Evolutionary conservation across 2,113 vertebrate genomes (phyloP), one percentile per base, ranked within the genome.

Genomic region (Hippoglossus stenolepis): DNA sequence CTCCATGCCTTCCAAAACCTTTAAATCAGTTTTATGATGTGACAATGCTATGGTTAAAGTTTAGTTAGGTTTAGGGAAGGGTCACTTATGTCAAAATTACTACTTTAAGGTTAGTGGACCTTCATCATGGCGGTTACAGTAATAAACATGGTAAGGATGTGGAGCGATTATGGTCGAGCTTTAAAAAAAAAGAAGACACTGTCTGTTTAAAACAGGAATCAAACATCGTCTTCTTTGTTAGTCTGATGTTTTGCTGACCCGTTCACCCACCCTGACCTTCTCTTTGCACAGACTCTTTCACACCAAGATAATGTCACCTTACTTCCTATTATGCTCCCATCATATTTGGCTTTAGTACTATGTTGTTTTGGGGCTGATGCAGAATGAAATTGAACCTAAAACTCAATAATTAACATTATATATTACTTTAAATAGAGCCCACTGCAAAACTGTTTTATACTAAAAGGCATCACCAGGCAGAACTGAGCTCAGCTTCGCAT

Each of bases 391-490:
- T 5, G 5, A 18, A 51, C 47, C 18, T 15, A 15, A 40, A 23
- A 47, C 23, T n/a, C n/a, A 57, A 10, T 4, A 70, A 61, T 66
- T 23, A 53, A 59, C 61, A 7, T 23, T 17, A 24, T 11, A 20
- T 60, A 45, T 56, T 61, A 23, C 7, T 18, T 68, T 5, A 59
- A 54, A 71, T 17, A 35, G 20, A 51, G 18, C 71, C 60, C 13
- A 64, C 56, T 54, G 35, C 31, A 56, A 56, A 28, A 35, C 35
- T 17, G 43, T 31, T 68, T 31, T 17, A 26, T 20, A 49, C 7
- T 61, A 60, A 61, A 72, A 57, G 14, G 56, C 73, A 47, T 64
- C 56, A 26, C 45, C 38, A n/a, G 6, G 38, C 60, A 68, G 28
- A 35, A 63, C 17, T 18, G n/a, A 75, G 38, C 47, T 58, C n/a